These are phyloP conservation scores for Syrmaticus mikado DNA, from an alignment of 2,113 vertebrate species.

Conservation along the genomic window DNA sequence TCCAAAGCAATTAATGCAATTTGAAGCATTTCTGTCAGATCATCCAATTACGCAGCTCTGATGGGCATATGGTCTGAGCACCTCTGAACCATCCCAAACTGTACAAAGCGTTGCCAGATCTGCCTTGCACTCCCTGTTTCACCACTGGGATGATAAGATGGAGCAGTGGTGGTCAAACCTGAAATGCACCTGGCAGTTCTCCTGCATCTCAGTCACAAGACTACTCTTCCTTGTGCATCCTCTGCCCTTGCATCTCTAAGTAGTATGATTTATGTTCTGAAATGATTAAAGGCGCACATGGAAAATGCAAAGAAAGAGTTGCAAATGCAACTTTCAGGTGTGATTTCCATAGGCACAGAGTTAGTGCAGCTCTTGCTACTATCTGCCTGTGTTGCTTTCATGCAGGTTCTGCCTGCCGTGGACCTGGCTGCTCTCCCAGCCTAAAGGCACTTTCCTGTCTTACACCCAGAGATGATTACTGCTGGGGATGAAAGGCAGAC, in stretches of 20 bases:
- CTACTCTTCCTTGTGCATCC: background rate
- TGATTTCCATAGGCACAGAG: background rate
- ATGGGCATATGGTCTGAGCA: background rate
- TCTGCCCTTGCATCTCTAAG: background rate
- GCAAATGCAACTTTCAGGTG: background rate
- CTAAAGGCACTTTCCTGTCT: background rate
- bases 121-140: background rate
- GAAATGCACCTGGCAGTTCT: background rate
- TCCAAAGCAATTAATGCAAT: background rate
- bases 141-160: background rate
- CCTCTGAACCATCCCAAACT: background rate
- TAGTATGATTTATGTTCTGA: background rate
- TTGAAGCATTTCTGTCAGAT: background rate
- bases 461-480: background rate
- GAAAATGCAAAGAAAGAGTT: background rate
- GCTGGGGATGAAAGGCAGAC: slow-evolving; percentile 27
- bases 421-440: background rate
- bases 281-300: background rate
- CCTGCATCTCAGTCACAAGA: background rate
- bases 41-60: background rate
- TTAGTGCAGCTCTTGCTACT: background rate
- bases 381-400: background rate
- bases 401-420: background rate
- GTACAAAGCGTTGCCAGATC: background rate
- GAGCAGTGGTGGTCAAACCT: background rate